Evolutionary conservation across 2,797 vertebrate species (phyloP).

Genomic region (Macropodus opercularis): DNA sequence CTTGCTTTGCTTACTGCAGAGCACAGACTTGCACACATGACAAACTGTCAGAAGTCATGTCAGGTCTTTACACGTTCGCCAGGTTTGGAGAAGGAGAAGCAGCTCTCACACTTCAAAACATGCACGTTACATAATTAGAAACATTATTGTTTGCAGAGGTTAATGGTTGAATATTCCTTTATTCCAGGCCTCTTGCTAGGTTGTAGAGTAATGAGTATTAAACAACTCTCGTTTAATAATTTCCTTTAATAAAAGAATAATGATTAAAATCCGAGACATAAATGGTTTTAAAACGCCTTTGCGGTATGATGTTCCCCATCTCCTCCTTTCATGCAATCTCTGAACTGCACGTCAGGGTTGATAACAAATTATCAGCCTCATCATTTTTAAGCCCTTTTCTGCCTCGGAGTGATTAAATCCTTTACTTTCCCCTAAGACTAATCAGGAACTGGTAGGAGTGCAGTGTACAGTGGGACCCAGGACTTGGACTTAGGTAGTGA

Average conservation of each 20-base stretch:
- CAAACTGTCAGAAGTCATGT: slow-evolving; percentile 6
- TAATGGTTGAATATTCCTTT: background rate
- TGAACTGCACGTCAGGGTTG: no score
- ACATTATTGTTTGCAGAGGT: background rate
- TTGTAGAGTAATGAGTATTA: no score
- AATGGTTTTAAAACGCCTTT: no score
- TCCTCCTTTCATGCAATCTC: background rate
- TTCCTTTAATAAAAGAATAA: no score
- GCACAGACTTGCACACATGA: background rate
- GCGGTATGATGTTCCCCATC: no score
- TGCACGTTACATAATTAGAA: slow-evolving; percentile 1
- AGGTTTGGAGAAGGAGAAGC: slow-evolving; percentile 1
- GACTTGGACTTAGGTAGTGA: background rate
- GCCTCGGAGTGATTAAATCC: no score
- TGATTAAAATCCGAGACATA: no score
- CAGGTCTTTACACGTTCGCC: slow-evolving; percentile 2
- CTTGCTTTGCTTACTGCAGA: background rate
- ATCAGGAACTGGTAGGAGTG: no score
- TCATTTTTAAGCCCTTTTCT: no score
- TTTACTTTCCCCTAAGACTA: no score
- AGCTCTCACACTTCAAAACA: slow-evolving; percentile 20
- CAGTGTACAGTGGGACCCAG: background rate
- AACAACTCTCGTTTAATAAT: no score
- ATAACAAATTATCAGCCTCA: no score
- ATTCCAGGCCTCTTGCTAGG: background rate